phyloP scores from a whole-genome alignment of 2,797 vertebrate species.

The Gambelia wislizenii region DNA sequence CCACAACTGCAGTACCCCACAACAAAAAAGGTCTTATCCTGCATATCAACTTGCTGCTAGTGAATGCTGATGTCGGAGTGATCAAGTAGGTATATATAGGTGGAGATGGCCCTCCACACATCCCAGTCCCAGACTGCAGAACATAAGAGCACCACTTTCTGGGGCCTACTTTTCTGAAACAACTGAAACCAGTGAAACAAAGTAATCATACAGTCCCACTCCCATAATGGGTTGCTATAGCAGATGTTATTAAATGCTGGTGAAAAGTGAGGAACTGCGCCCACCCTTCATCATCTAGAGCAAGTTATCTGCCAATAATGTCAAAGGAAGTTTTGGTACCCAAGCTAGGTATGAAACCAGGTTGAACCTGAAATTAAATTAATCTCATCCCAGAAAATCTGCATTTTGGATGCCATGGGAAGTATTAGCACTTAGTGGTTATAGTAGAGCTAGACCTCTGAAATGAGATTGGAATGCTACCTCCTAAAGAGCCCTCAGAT shows the following conservation, averaged over 20 bases:
- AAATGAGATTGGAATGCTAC: too few relatives aligned
- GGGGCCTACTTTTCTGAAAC: background rate
- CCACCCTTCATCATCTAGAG: background rate
- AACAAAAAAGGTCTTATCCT: background rate
- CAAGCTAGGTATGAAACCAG: too few relatives aligned
- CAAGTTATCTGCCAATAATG: too few relatives aligned
- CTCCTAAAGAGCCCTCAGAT: too few relatives aligned
- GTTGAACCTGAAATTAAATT: too few relatives aligned
- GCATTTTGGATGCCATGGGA: too few relatives aligned
- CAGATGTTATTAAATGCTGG: background rate
- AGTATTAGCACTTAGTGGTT: too few relatives aligned
- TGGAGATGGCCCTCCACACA: background rate
- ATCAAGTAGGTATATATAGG: background rate
- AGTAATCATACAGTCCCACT: background rate
- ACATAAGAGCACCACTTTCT: background rate
- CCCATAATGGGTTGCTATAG: background rate
- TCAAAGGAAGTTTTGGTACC: too few relatives aligned
- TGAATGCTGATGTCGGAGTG: background rate
- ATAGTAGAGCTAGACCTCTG: too few relatives aligned
- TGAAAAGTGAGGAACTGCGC: background rate
- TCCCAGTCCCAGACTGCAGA: background rate
- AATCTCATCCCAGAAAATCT: too few relatives aligned
- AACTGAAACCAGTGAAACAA: background rate
- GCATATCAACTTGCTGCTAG: background rate
- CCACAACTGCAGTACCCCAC: too few relatives aligned